phyloP scores from a whole-genome alignment of 1,140 invertebrate species.

The Tetragonula clypearis region DNA sequence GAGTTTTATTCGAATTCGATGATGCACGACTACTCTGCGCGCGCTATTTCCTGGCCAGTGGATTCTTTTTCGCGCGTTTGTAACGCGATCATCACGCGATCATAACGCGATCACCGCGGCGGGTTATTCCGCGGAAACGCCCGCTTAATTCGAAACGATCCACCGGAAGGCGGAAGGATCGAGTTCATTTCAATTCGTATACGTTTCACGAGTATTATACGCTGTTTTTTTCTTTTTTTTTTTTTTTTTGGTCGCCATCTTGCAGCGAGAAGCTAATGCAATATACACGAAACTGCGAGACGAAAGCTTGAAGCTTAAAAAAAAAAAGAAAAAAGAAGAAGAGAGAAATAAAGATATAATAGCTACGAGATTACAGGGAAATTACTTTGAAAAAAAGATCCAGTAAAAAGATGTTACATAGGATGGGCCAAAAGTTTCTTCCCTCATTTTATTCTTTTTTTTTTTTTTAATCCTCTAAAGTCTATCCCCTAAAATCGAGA shows the following conservation, averaged over 20 bases:
- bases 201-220: neutral
- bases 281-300: neutral
- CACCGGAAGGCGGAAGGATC: constrained; percentile 40
- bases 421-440: too few species aligned
- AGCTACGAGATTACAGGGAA: too few species aligned
- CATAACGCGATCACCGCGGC: constrained; percentile 24
- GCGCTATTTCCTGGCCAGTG: neutral
- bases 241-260: neutral
- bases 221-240: neutral
- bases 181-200: constrained; percentile 38
- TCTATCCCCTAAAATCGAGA: too few species aligned
- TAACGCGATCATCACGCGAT: constrained; percentile 26
- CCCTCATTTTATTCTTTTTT: too few species aligned
- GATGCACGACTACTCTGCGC: constrained; percentile 8
- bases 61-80: constrained; percentile 21
- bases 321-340: neutral
- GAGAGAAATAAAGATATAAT: neutral
- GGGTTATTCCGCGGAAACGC: neutral
- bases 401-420: too few species aligned
- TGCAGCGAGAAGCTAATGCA: neutral
- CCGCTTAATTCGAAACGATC: constrained; percentile 41
- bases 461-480: too few species aligned
- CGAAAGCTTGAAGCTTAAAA: too few species aligned
- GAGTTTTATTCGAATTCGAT: constrained; percentile 26
- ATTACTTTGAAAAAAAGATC: too few species aligned